Evolutionary conservation across 1,140 invertebrate species (phyloP).

Genomic region (Lysiphlebus fabarum): DNA sequence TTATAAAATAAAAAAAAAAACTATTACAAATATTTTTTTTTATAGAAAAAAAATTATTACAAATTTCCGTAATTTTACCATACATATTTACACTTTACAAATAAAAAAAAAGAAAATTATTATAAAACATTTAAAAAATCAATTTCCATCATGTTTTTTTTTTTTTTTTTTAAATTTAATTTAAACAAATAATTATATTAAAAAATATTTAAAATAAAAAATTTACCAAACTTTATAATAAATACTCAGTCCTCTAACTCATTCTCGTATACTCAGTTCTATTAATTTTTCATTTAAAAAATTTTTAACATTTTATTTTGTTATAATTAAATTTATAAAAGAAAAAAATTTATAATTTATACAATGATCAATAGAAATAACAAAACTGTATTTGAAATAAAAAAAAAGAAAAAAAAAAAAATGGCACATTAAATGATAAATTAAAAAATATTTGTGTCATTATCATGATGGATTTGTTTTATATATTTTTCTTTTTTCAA

Average conservation of each 20-base stretch:
- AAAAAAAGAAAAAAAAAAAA: too few relatives aligned
- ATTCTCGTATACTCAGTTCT: conserved; percentile 38
- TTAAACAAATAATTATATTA: too few relatives aligned
- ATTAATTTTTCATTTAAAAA: conserved; percentile 24
- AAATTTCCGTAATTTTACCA: background rate
- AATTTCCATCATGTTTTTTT: too few relatives aligned
- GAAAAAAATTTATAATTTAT: too few relatives aligned
- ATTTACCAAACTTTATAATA: conserved; percentile 31
- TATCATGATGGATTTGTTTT: background rate
- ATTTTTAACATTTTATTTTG: background rate
- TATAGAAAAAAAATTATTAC: background rate
- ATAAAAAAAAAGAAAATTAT: conserved; percentile 25
- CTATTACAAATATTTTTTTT: conserved; percentile 3
- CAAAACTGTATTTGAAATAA: too few relatives aligned
- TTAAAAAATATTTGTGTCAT: background rate
- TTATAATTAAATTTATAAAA: background rate
- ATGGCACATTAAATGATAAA: conserved; percentile 13
- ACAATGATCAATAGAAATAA: too few relatives aligned
- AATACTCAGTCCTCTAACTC: conserved; percentile 38
- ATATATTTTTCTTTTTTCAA: background rate
- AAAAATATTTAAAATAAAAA: background rate
- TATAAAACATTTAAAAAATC: background rate
- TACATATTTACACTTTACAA: conserved; percentile 37
- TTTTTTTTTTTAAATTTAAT: too few relatives aligned
- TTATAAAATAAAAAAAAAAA: background rate